Base-by-base conservation (phyloP, 2,888 invertebrate species). In the Tachina lurida region DNA sequence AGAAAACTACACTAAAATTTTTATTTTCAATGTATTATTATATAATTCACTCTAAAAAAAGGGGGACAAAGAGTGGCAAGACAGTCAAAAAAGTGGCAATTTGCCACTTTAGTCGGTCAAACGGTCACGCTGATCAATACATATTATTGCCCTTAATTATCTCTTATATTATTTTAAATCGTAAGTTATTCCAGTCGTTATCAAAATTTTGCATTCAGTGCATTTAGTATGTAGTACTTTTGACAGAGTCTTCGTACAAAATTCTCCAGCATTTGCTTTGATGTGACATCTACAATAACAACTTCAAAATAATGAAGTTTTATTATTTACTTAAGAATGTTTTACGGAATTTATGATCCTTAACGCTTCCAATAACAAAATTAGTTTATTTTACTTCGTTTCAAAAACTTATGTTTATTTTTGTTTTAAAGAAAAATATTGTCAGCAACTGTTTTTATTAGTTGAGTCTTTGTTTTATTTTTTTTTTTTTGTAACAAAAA, bases 321-420 rank as follows among this genome's bases (percentile, higher is more conserved):
- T 81, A 22, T 82, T 84, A 81, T 87, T 87, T 87, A 82, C 80
- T 79, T 76, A 82, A 82, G 67, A 71, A 78, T 78, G 71, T 68
- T 78, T 56, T n/a, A 75, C 68, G 54, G 39, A 79, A 87, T 87
- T 87, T 87, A 87, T 87, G 87, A 87, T 84, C 84, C 87, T 84
- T 82, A 78, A 87, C 81, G 87, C 80, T 81, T 82, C 85, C 82
- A 85, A 86, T 83, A 86, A 86, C 79, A 86, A 86, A 70, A 78
- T 71, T 75, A 78, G 63, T 89, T 92, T 92, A 89, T 91, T 93
- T 90, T 91, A 87, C 92, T 93, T 91, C 93, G 93, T 89, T 82
- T 91, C 86, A 88, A 92, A 90, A 41, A 92, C 90, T 89, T 93
- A 80, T 90, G 88, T 87, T n/a, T 90, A 89, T 81, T 91, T 91